A percentile compares a stretch with the other conserved stretches of the same genome.
phyloP scores from a whole-genome alignment of 2,113 vertebrate species.

The Nothocercus julius region DNA sequence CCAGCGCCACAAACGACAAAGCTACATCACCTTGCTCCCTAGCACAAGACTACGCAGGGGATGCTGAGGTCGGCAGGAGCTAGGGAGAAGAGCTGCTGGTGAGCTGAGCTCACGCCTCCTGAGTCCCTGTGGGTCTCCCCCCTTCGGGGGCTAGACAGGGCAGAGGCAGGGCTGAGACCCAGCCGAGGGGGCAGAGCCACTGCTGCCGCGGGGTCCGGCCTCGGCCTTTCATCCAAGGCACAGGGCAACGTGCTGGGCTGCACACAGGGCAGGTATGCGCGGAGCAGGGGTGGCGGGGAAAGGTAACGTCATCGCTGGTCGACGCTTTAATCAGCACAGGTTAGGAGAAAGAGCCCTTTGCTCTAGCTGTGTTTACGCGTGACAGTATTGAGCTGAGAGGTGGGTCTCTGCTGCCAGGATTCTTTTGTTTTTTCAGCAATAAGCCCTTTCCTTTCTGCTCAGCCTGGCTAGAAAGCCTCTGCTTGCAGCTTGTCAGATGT shows the following conservation, averaged over 20 bases:
- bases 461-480: neutral
- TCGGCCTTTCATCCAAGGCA: neutral
- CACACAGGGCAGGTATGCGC: neutral
- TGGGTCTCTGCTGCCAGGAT: neutral
- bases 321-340: neutral
- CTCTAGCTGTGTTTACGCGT: neutral
- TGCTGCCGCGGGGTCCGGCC: neutral
- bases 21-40: neutral
- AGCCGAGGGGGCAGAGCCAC: neutral
- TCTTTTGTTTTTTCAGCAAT: neutral
- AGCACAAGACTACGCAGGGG: neutral
- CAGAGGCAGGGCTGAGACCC: neutral
- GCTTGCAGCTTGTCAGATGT: neutral
- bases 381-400: neutral
- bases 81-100: too few species aligned
- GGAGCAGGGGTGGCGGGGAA: neutral
- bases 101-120: neutral
- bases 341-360: slow-evolving; percentile 6
- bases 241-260: neutral
- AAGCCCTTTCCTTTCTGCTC: neutral
- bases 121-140: neutral
- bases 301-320: neutral
- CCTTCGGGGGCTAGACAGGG: neutral
- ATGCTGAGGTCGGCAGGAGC: neutral
- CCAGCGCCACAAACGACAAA: neutral